These are phyloP conservation scores for Neolamprologus devosi DNA, from an alignment of 2,113 vertebrate genomes.

Conservation along the genomic window DNA sequence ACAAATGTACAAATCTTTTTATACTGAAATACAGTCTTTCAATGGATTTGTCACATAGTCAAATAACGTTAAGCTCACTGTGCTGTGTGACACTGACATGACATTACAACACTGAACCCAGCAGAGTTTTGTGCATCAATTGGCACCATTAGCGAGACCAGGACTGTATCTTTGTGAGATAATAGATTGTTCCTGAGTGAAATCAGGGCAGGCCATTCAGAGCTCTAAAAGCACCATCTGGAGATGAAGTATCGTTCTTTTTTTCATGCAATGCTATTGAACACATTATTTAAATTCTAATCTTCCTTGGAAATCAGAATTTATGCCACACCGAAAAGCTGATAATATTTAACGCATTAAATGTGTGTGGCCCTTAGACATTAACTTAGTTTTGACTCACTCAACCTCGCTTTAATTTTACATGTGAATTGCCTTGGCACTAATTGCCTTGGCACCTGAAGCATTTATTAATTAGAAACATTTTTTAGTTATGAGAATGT, in stretches of 20 bases:
- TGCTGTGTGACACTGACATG: neutral
- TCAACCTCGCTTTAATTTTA: slow-evolving; percentile 13
- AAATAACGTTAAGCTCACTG: neutral
- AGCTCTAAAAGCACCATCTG: neutral
- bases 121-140: neutral
- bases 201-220: neutral
- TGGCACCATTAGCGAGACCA: neutral
- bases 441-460: slow-evolving; percentile 10
- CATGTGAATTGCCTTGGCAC: neutral
- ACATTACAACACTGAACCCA: neutral
- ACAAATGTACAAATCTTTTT: neutral
- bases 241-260: neutral
- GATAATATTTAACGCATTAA: neutral
- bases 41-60: neutral
- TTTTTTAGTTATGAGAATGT: neutral
- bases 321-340: neutral
- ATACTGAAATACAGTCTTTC: neutral
- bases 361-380: neutral
- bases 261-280: neutral
- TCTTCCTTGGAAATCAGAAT: neutral
- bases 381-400: neutral
- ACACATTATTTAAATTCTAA: neutral
- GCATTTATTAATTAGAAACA: slow-evolving; percentile 19
- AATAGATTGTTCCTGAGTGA: neutral
- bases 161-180: neutral